Evolutionary conservation across 2,888 invertebrate genomes (phyloP).

Genomic region (Eristalinus aeneus): DNA sequence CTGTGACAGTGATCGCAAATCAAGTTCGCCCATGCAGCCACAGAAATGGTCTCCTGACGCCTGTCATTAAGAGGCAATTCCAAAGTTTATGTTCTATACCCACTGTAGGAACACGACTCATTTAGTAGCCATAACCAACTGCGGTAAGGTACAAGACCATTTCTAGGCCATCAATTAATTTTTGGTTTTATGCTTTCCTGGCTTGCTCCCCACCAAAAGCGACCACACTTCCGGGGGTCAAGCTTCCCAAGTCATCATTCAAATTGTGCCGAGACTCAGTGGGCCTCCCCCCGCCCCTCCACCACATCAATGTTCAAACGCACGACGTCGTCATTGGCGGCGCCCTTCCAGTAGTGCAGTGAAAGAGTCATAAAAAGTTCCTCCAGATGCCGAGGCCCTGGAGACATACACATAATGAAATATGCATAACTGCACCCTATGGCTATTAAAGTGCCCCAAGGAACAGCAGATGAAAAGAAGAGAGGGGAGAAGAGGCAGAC

Average conservation of each 20-base stretch:
- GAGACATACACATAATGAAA: slow-evolving; percentile 50
- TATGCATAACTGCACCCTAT: slow-evolving; percentile 68
- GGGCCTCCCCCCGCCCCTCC: not conserved
- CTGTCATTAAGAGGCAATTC: not conserved
- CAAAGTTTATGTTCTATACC: not conserved
- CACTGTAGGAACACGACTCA: not conserved
- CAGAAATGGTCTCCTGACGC: not conserved
- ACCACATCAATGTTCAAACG: not conserved
- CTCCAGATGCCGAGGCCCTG: slow-evolving; percentile 20
- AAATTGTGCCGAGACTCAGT: not conserved
- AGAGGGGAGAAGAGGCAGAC: not conserved
- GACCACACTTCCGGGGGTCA: slow-evolving; percentile 53
- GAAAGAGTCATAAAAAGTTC: slow-evolving; percentile 20
- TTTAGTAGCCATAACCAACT: not conserved
- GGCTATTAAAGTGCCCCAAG: slow-evolving; percentile 32
- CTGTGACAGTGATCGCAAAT: not conserved
- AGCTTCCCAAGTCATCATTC: not conserved
- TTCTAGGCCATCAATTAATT: not conserved
- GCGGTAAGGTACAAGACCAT: not conserved
- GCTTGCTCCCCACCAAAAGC: slow-evolving; percentile 5
- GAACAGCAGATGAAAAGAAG: not conserved
- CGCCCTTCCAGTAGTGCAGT: not conserved
- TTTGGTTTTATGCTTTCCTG: slow-evolving; percentile 18
- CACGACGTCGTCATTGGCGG: not conserved
- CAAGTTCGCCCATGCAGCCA: not conserved